These are phyloP conservation scores for Psilopsiagon aymara DNA, from an alignment of 2,113 vertebrate genomes.

Conservation along the genomic window DNA sequence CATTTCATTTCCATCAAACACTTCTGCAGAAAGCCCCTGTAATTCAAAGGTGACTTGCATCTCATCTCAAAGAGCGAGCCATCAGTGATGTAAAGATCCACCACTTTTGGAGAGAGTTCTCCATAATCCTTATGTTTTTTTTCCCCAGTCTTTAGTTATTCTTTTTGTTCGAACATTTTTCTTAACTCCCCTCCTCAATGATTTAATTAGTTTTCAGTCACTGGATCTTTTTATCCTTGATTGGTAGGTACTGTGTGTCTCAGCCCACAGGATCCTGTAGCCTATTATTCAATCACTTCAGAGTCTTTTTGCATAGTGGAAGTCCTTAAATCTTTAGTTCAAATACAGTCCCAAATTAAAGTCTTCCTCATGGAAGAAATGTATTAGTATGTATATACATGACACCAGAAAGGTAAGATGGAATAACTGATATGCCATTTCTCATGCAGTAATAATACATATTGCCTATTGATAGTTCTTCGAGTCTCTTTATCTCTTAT, in stretches of 20 bases:
- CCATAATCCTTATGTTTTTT: neutral
- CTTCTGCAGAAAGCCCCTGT: neutral
- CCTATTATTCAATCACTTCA: neutral
- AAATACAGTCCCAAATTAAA: neutral
- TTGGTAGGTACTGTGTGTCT: neutral
- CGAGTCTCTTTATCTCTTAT: neutral
- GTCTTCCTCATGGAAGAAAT: neutral
- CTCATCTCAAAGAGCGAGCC: neutral
- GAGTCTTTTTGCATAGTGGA: neutral
- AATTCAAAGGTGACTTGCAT: neutral
- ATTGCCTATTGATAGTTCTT: neutral
- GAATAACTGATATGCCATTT: neutral
- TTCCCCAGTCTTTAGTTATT: neutral
- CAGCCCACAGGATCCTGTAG: neutral
- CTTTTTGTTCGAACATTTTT: neutral
- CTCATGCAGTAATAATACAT: neutral
- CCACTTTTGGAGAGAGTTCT: neutral
- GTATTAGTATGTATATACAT: accelerated
- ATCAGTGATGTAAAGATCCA: neutral
- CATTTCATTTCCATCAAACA: neutral
- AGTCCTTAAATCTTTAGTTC: neutral
- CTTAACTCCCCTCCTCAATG: neutral
- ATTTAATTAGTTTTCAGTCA: neutral
- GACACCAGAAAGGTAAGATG: neutral
- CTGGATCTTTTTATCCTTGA: neutral